Base-by-base conservation (phyloP, 2,113 vertebrate species). In the Brienomyrus longianalis region DNA sequence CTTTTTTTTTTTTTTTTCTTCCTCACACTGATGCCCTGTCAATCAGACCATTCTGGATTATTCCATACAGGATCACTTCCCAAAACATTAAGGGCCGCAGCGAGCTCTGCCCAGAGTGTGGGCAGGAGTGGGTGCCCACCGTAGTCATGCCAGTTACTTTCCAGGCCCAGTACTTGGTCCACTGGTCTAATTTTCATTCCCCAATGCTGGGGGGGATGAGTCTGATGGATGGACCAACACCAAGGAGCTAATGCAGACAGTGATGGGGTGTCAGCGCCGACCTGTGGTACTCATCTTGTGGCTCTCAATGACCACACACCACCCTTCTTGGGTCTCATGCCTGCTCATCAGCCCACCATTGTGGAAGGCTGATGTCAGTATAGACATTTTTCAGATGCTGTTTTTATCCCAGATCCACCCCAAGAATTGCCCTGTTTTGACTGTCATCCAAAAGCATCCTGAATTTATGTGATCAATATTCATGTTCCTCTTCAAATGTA, bases 381-480 rank as follows among this genome's bases (percentile, higher is more conserved):
- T 80, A 77, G 66, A 0, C 11, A 19, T 77, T 88, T 62, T 10
- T 51, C 66, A 80, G 15, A 27, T 39, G 62, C 2, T 9, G 47
- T 70, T 74, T 48, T 13, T 77, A 51, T 88, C 23, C 88, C 48
- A 10, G 13, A 80, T 43, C 74, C 35, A 39, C 35, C 74, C 35
- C 74, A 27, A 39, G 74, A 43, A 80, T 15, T 43, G 74, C 17
- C 74, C 74, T 43, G 35, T 39, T 39, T 54, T 87, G 47, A 43
- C 88, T 80, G 35, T 15, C 27, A 83, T 77, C 88, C 27, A 45
- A 80, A 66, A 77, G 45, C 31, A 39, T n/a, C 31, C 88, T 56
- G 70, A 80, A 83, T 52, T 89, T 48, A 83, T 52, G 50, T 54
- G 50, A 89, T 83, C 74, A 31, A 54, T 83, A 56, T 83, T 89